These are phyloP conservation scores for Leiothrix lutea DNA, from an alignment of 2,113 vertebrate species.

Conservation along the genomic window DNA sequence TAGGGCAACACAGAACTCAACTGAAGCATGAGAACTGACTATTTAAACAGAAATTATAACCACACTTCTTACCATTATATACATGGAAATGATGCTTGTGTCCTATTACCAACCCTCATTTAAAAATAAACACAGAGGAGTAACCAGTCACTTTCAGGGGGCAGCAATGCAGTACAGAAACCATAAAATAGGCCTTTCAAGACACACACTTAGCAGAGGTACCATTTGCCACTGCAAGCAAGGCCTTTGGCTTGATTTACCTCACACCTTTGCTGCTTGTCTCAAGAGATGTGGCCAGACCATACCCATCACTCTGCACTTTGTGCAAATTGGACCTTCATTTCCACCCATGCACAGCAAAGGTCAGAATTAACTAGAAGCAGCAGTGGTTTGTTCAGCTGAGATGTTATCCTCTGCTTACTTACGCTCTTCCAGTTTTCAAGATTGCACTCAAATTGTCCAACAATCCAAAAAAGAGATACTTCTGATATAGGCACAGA, in stretches of 20 bases:
- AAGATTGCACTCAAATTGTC: not conserved
- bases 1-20: not conserved
- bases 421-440: not conserved
- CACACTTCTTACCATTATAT: not conserved
- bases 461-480: not conserved
- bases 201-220: not conserved
- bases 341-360: not conserved
- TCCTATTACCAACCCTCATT: not conserved
- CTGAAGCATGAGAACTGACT: not conserved
- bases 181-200: fast-evolving
- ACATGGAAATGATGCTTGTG: not conserved
- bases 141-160: not conserved
- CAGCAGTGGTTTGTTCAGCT: not conserved
- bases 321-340: not conserved
- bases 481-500: not conserved
- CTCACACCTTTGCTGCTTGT: not conserved
- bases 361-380: not conserved
- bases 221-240: not conserved
- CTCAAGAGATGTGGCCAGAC: not conserved
- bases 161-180: not conserved
- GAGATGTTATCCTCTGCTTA: not conserved
- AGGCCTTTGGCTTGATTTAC: not conserved
- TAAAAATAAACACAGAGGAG: not conserved
- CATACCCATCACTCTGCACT: not conserved
- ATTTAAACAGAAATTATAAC: not conserved